Conservation (phyloP, 1,140 invertebrate species). For the Periplaneta americana region DNA sequence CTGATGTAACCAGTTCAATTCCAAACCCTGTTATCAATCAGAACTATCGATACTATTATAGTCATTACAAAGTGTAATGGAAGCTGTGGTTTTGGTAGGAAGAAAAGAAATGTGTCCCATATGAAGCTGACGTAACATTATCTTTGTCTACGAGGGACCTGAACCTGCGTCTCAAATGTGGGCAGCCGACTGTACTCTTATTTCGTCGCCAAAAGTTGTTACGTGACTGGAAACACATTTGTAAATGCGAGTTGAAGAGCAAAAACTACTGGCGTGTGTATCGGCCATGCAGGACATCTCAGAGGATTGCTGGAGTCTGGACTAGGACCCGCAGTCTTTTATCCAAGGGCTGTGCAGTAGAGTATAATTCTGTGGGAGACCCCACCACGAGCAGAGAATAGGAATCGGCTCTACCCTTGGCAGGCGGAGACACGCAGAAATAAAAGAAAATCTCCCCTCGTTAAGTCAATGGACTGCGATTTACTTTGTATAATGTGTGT, state of each 20-base stretch:
- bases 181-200: too few relatives aligned
- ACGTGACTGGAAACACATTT: background rate
- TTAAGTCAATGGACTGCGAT: background rate
- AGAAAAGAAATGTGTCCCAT: too few relatives aligned
- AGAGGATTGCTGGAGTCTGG: background rate
- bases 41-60: too few relatives aligned
- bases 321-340: too few relatives aligned
- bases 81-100: too few relatives aligned
- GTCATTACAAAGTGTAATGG: too few relatives aligned
- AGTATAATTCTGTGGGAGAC: background rate
- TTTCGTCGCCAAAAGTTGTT: background rate
- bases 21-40: too few relatives aligned
- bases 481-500: background rate
- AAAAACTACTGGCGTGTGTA: background rate
- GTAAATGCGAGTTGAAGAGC: background rate
- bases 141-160: too few relatives aligned
- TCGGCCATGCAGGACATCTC: background rate
- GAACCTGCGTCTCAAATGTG: too few relatives aligned
- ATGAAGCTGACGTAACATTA: too few relatives aligned
- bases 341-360: background rate
- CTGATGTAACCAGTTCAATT: too few relatives aligned
- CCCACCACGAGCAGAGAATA: background rate
- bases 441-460: background rate
- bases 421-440: background rate
- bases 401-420: background rate